These are phyloP conservation scores for Corythornis vintsioides DNA, from an alignment of 2,113 vertebrate genomes.

Conservation along the genomic window DNA sequence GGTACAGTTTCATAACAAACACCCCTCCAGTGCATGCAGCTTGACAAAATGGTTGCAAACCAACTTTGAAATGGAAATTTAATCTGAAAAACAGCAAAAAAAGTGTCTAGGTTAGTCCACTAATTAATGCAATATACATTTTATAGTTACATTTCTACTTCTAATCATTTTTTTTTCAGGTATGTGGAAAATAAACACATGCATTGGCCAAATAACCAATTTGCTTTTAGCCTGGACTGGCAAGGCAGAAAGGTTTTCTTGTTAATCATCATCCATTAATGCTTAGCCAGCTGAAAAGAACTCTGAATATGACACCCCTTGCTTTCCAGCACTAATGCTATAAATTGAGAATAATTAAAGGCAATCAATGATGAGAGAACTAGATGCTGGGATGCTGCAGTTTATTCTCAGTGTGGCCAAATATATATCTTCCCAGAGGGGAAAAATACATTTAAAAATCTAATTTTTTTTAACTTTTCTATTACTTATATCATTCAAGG, in stretches of 20 bases:
- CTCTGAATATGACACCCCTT: not conserved
- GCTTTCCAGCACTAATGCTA: constrained; percentile 4
- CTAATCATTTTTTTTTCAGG: not conserved
- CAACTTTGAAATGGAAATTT: not conserved
- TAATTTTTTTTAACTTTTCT: not conserved
- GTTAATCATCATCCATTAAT: constrained; percentile 53
- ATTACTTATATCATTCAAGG: not conserved
- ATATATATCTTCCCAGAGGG: not conserved
- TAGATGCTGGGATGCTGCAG: not conserved
- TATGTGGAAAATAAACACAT: not conserved
- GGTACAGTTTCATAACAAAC: not conserved
- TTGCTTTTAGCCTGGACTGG: constrained; percentile 32
- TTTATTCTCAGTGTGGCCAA: not conserved
- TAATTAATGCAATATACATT: not conserved
- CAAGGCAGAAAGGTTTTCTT: constrained; percentile 13
- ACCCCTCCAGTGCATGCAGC: not conserved
- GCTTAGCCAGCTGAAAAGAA: constrained; percentile 37
- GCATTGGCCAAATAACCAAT: constrained; percentile 31
- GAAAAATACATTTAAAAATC: not conserved
- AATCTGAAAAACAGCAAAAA: not conserved
- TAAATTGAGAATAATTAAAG: constrained; percentile 41
- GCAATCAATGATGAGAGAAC: not conserved
- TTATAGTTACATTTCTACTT: not conserved
- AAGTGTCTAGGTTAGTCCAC: not conserved
- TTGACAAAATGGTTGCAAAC: not conserved